Evolutionary conservation across 2,888 invertebrate genomes (phyloP), one percentile per base, ranked within the genome.

Genomic region (Blera fallax): DNA sequence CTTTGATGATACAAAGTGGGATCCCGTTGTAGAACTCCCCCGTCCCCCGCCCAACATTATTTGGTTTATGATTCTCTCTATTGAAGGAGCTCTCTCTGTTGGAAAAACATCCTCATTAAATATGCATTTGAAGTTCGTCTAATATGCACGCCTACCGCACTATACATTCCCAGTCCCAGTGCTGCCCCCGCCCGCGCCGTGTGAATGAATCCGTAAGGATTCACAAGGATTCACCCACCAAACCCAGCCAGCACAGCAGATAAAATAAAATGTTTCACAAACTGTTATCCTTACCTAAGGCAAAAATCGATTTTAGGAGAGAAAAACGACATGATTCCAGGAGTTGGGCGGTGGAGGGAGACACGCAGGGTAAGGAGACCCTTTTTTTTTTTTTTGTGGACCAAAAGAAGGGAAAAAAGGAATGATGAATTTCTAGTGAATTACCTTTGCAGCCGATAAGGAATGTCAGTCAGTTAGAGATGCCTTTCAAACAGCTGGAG

Each of bases 51-150:
- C 48, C 37, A 27, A 8, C 32, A 1, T 21, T 58, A 1, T 21
- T 58, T 62, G 69, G 37, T 64, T 81, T 74, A 80, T 83, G 65
- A 77, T 37, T 69, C 69, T 69, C 69, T 54, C 73, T 67, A 50
- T 43, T 34, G 32, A 24, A 50, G 32, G 48, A 82, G 69, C 43
- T 64, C 74, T 74, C 69, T 58, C 45, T 16, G 64, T 16, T 76
- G 74, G 64, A 69, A 84, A 82, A 84, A 74, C 74, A 79, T 74
- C 74, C 83, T 84, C 79, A 79, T 84, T 79, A 79, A 84, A 79
- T 84, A 84, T 84, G 84, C 84, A 84, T 84, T 84, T 67, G 84
- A 64, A 84, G 79, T 70, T 79, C 70, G 79, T 79, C 69, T 79
- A 76, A 78, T 78, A 83, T 83, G 83, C 83, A 83, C 83, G 83